Evolutionary conservation across 2,888 invertebrate genomes (phyloP).

Genomic region (Acanthosoma haemorrhoidale): DNA sequence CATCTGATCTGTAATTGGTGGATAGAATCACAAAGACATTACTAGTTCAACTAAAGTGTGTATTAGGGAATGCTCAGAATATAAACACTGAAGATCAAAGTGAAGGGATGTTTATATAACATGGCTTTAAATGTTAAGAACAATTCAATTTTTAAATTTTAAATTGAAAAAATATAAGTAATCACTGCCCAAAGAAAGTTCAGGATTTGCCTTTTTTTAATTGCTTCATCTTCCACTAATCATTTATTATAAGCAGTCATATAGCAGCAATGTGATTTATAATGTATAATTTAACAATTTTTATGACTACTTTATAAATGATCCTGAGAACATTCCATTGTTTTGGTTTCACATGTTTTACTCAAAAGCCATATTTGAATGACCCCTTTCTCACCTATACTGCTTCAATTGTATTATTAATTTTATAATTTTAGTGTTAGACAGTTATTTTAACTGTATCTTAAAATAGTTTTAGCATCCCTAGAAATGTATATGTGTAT

Average conservation of each 20-base stretch:
- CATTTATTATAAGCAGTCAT: neutral
- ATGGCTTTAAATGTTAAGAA: neutral
- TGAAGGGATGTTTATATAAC: constrained; percentile 5
- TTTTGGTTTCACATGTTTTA: neutral
- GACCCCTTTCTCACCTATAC: constrained; percentile 9
- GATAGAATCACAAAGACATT: constrained; percentile 1
- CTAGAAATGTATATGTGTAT: constrained; percentile 1
- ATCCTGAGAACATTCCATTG: constrained; percentile 7
- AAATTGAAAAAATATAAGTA: no score
- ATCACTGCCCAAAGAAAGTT: constrained; percentile 1
- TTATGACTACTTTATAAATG: constrained; percentile 4
- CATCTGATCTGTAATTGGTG: neutral
- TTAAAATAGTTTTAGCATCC: constrained; percentile 1
- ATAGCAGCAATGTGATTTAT: neutral
- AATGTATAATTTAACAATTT: constrained; percentile 2
- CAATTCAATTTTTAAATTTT: neutral
- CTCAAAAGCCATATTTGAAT: neutral
- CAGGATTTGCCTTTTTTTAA: neutral
- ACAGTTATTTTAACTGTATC: constrained; percentile 17
- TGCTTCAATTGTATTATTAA: constrained; percentile 19
- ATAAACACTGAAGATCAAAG: neutral
- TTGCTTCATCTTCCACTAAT: neutral
- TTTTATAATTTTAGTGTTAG: constrained; percentile 11
- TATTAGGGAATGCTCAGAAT: neutral
- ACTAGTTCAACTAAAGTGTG: neutral